Base-by-base conservation (phyloP, 2,888 invertebrate genomes). In the Ischnus inquisitorius region DNA sequence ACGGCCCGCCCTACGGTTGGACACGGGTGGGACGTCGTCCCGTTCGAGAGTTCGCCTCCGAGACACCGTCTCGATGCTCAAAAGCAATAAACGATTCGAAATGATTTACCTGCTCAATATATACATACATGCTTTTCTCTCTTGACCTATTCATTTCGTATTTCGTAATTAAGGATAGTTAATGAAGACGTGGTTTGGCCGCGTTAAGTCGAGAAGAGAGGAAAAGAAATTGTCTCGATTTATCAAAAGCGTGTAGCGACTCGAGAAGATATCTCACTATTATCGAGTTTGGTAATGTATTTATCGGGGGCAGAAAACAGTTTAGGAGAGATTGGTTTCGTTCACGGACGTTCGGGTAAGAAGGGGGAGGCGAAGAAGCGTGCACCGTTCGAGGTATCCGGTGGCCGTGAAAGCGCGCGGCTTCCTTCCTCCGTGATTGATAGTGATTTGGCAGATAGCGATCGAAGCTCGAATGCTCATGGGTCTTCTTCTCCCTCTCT, bases 401-500 rank as follows among this genome's bases (percentile, higher is more conserved):
- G 87, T 87, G 89, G 88, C 87, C 86, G 87, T 71, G 77, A 79
- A 83, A 82, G 79, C 65, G 60, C 65, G 16, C 19, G 87, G 87
- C 85, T 86, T 82, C 85, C 83, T 83, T 34, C 34, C 34, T 34
- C 34, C 83, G 89, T 92, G 92, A 92, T 92, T 90, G 90, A 92
- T 92, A 92, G 90, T 89, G 90, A 92, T 91, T 92, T 90, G 90
- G 90, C 89, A 90, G 92, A 92, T 91, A 92, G 85, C 89, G 88
- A 91, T 92, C 90, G 88, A 86, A 85, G 88, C 64, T 51, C 43
- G 46, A 65, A 22, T 22, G 72, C 72, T 65, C 72, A 41, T 87
- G 86, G 84, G 81, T 68, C 78, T 34, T 8, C 8, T 8, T 34
- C 34, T 8, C 34, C 34, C 6, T 68, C 78, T 34, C 34, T 34